A percentile compares a stretch with the other conserved stretches of the same genome.
phyloP scores from a whole-genome alignment of 2,888 invertebrate species.

The Pheosia tremula region DNA sequence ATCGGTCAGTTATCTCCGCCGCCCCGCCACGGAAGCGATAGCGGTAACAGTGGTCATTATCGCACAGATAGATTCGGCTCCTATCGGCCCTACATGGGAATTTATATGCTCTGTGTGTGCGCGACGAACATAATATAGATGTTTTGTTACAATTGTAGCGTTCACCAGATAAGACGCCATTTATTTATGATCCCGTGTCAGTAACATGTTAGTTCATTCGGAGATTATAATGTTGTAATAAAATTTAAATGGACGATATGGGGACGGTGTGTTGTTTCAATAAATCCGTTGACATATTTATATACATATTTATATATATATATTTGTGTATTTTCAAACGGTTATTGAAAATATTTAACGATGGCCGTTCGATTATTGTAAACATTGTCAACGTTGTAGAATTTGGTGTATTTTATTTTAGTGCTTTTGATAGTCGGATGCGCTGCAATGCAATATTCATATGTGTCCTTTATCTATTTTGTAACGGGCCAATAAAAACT shows the following conservation, averaged over 20 bases:
- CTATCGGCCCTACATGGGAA: conserved; percentile 72
- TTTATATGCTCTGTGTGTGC: conserved; percentile 44
- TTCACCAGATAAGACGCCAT: conserved; percentile 32
- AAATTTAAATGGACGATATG: conserved; percentile 31
- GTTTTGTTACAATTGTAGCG: conserved; percentile 39
- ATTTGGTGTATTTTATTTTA: too few species aligned
- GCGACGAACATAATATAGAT: conserved; percentile 31
- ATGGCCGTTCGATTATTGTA: too few species aligned
- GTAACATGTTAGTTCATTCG: conserved; percentile 28
- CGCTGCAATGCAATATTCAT: too few species aligned
- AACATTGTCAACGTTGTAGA: too few species aligned
- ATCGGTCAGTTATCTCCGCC: conserved; percentile 60
- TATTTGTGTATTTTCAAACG: background rate
- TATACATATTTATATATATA: too few species aligned
- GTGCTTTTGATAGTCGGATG: too few species aligned
- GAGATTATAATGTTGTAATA: conserved; percentile 42
- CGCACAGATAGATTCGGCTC: conserved; percentile 64
- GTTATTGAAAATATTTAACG: background rate
- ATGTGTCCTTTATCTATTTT: background rate
- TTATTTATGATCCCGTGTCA: conserved; percentile 42
- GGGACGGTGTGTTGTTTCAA: background rate
- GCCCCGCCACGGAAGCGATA: conserved; percentile 72
- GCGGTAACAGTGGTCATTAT: conserved; percentile 74
- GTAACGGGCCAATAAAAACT: background rate
- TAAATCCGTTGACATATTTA: background rate